Evolutionary conservation across 2,113 vertebrate genomes (phyloP).

Genomic region (Python bivittatus): DNA sequence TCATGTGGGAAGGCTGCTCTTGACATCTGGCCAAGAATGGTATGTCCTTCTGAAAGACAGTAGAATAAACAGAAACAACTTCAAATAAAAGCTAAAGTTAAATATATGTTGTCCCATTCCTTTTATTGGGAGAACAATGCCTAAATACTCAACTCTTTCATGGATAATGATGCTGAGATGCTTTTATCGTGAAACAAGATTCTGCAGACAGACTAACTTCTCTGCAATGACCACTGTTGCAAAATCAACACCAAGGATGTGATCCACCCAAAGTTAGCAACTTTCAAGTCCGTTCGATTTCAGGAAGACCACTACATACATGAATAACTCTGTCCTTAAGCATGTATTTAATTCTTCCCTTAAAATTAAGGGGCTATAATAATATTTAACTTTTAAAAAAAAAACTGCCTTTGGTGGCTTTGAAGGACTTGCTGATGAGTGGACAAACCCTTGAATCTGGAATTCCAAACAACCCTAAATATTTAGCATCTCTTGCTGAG

Average conservation of each 20-base stretch:
- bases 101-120: background rate
- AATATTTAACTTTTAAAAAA: background rate
- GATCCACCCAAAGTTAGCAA: background rate
- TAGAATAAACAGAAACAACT: background rate
- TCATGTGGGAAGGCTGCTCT: too few species aligned
- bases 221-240: background rate
- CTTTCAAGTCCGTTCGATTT: background rate
- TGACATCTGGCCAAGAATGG: too few species aligned
- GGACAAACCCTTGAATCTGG: too few species aligned
- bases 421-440: too few species aligned
- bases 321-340: background rate
- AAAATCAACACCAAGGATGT: slow-evolving; percentile 13
- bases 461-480: too few species aligned
- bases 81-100: slow-evolving; percentile 21
- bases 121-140: background rate
- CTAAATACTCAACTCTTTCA: background rate
- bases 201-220: rapidly evolving
- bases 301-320: background rate
- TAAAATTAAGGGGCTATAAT: background rate
- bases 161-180: background rate
- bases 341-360: background rate
- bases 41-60: background rate
- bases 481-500: too few species aligned
- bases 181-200: slow-evolving; percentile 18
- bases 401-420: background rate